Base-by-base conservation (phyloP, 1,140 invertebrate genomes). In the Eufriesea mexicana region DNA sequence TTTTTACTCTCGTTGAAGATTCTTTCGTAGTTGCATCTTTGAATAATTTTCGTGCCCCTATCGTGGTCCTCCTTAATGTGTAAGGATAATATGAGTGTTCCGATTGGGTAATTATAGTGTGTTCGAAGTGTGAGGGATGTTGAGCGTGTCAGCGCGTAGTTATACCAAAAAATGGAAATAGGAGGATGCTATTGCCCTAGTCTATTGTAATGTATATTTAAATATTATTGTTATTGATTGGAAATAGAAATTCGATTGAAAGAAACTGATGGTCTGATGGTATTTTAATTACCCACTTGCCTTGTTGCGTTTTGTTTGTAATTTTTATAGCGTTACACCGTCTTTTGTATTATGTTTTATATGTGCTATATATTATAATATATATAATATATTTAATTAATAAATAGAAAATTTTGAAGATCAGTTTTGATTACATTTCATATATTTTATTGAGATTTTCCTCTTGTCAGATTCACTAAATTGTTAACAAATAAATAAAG, bases 221-320 rank as follows among this genome's bases (percentile, higher is more conserved):
- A 91, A 84, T 91, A 89, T 90, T 89, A 84, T 91, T 91, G 86
- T 91, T 87, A 90, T 90, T 84, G 47, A 90, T 80, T 90, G 84
- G 83, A 91, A 90, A 89, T 90, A 90, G 81, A 90, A 67, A 87
- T 67, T 51, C 67, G 67, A 83, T 85, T 74, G 57, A 45, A 75
- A 71, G 14, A n/a, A 59, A 57, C 25, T 54, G n/a, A 23, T 6
- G 25, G 4, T 54, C 20, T 35, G 12, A 20, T 62, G 28, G 16
- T 20, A 57, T 7, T 28, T 62, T 82, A 5, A 42, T 49, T 61
- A 54, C 6, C 54, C 55, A 49, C 14, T 35, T 6, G 12, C n/a
- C n/a, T 28, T 35, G 20, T 2, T 18, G 14, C 25, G 4, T 49
- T 49, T 28, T 18, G 16, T 10, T 54, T 23, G n/a, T 42, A 35